A percentile compares a stretch with the other conserved stretches of the same genome.
phyloP scores from a whole-genome alignment of 37 sponge, comb jelly and placozoan species.

The Aplysina aerophoba region DNA sequence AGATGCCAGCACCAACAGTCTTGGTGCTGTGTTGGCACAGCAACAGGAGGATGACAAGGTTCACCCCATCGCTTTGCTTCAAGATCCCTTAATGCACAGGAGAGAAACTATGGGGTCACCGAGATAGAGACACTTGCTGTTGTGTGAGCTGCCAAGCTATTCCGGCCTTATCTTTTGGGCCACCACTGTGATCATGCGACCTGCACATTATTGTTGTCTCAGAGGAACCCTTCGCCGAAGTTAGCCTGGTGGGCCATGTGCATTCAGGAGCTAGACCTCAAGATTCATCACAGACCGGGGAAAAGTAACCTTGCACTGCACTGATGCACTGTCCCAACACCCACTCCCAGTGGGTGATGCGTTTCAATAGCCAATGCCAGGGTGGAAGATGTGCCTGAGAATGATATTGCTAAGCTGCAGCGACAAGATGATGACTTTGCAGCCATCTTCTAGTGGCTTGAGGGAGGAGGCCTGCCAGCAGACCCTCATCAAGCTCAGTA shows the following conservation, averaged over 20 bases:
- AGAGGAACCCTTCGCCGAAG: slow-evolving; percentile 42
- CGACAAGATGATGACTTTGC: slow-evolving; percentile 18
- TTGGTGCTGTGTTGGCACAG: slow-evolving; percentile 53
- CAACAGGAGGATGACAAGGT: slow-evolving; percentile 29
- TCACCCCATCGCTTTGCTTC: slow-evolving; percentile 64
- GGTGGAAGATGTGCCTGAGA: neutral
- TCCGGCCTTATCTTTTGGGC: slow-evolving; percentile 52
- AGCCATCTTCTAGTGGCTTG: slow-evolving; percentile 25
- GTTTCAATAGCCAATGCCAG: neutral
- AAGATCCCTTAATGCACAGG: slow-evolving; percentile 27
- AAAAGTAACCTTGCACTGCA: slow-evolving; percentile 22
- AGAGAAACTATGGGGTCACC: slow-evolving; percentile 31
- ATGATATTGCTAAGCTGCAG: slow-evolving; percentile 24
- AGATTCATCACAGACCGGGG: slow-evolving; percentile 41
- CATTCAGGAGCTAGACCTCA: slow-evolving; percentile 44
- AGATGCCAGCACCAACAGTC: slow-evolving; percentile 41
- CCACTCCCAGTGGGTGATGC: neutral
- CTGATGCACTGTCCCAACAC: slow-evolving; percentile 53
- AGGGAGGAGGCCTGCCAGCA: slow-evolving; percentile 45
- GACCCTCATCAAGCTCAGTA: slow-evolving; percentile 25
- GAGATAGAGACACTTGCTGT: slow-evolving; percentile 43
- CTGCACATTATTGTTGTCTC: slow-evolving; percentile 32
- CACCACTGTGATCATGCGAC: slow-evolving; percentile 60
- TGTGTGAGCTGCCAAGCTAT: slow-evolving; percentile 34
- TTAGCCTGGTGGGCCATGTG: slow-evolving; percentile 48